phyloP scores from a whole-genome alignment of 2,113 vertebrate genomes.

The Genyomyrus donnyi region DNA sequence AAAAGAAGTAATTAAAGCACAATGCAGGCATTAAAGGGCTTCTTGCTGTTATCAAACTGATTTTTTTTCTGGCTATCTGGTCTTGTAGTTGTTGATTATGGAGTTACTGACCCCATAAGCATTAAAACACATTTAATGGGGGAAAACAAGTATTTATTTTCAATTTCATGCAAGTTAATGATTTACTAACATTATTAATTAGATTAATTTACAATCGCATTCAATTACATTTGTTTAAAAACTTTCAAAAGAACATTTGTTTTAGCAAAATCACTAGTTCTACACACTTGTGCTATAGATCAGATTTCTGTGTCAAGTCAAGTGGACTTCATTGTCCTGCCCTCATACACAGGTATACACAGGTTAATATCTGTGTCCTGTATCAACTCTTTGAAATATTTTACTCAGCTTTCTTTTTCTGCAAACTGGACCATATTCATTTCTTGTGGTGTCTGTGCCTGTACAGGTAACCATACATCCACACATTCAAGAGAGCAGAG shows the following conservation, averaged over 20 bases:
- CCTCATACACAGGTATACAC: background rate
- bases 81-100: constrained; percentile 6
- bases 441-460: constrained; percentile 27
- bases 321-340: background rate
- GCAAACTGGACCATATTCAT: constrained; percentile 13
- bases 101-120: constrained; percentile 21
- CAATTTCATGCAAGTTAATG: background rate
- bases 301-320: background rate
- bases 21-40: background rate
- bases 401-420: constrained; percentile 25
- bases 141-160: constrained; percentile 10
- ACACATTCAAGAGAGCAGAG: constrained; percentile 7
- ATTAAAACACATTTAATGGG: background rate
- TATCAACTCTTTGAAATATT: constrained; percentile 14
- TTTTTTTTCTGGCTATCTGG: background rate
- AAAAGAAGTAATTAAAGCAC: constrained; percentile 15
- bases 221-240: constrained; percentile 11
- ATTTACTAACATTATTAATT: background rate
- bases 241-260: background rate
- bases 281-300: background rate
- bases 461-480: constrained; percentile 16
- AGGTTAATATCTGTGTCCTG: background rate
- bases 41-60: constrained; percentile 9
- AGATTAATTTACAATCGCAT: background rate
- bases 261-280: background rate